These are phyloP conservation scores for Siniperca scherzeri DNA, from an alignment of 2,797 vertebrate species.

Conservation along the genomic window DNA sequence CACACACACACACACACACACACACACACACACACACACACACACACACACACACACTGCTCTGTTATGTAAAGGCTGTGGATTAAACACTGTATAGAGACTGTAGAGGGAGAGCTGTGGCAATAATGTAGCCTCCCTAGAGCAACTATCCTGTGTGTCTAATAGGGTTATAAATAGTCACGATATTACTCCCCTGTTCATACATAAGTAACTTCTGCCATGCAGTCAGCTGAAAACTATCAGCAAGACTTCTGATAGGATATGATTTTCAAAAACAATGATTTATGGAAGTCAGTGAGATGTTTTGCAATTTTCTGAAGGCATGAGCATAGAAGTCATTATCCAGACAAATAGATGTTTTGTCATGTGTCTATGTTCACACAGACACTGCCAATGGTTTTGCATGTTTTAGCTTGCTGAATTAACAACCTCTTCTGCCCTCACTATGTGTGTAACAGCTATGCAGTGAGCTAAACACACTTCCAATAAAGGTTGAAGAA, in stretches of 20 bases:
- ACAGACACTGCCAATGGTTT: background rate
- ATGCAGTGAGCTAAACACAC: background rate
- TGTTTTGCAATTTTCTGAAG: slow-evolving; percentile 31
- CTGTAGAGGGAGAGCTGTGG: slow-evolving; percentile 35
- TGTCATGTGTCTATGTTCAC: background rate
- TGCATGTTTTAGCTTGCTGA: background rate
- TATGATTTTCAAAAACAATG: slow-evolving; percentile 28
- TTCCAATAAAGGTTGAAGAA: background rate
- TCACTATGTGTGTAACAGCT: background rate
- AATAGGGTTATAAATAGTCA: slow-evolving; percentile 65
- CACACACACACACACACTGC: slow-evolving; percentile 16
- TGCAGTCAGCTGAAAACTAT: slow-evolving; percentile 19
- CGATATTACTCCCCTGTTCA: slow-evolving; percentile 42
- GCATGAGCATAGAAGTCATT: slow-evolving; percentile 10
- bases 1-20: slow-evolving; percentile 21
- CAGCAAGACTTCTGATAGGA: background rate
- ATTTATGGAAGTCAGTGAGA: slow-evolving; percentile 28
- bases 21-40: slow-evolving; percentile 28
- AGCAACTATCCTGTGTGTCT: slow-evolving; percentile 53
- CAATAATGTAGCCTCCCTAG: slow-evolving; percentile 42
- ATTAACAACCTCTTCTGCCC: background rate
- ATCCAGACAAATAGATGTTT: slow-evolving; percentile 15
- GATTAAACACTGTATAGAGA: slow-evolving; percentile 58
- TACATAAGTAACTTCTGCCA: slow-evolving; percentile 35
- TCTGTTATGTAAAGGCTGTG: slow-evolving; percentile 69